Percentiles rank a stretch among this genome's conserved stretches.
phyloP scores from a whole-genome alignment of 1,140 invertebrate genomes.

The Cherax destructor region DNA sequence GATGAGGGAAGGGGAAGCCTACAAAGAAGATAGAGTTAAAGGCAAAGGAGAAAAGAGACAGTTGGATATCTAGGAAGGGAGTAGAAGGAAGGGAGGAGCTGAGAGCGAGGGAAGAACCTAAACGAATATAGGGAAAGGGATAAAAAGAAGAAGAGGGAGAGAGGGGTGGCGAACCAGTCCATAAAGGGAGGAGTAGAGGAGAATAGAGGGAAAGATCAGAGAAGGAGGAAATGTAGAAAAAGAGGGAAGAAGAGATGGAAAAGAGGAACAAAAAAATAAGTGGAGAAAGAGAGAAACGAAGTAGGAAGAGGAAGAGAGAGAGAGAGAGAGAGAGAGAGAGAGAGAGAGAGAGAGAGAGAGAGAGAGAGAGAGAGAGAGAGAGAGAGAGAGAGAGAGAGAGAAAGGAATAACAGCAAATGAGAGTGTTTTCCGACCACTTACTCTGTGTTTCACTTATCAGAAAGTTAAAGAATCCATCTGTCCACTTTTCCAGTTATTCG shows the following conservation, averaged over 20 bases:
- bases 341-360: neutral
- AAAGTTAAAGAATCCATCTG: too few relatives aligned
- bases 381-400: neutral
- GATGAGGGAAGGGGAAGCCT: too few relatives aligned
- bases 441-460: too few relatives aligned
- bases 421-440: too few relatives aligned
- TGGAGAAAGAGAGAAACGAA: neutral
- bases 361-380: neutral
- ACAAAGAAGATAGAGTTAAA: too few relatives aligned
- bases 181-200: neutral
- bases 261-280: neutral
- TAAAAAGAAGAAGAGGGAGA: neutral
- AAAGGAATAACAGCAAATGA: neutral
- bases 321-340: slow-evolving; percentile 19
- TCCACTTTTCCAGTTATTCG: too few relatives aligned
- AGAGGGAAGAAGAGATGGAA: neutral
- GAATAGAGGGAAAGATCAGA: neutral
- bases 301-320: neutral
- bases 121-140: neutral
- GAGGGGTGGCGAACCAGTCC: neutral
- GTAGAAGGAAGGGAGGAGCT: neutral
- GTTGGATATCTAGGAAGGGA: neutral
- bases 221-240: neutral
- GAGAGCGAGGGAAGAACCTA: neutral
- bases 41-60: neutral